phyloP scores from a whole-genome alignment of 1,140 invertebrate species.

The Ceratosolen fusciceps region DNA sequence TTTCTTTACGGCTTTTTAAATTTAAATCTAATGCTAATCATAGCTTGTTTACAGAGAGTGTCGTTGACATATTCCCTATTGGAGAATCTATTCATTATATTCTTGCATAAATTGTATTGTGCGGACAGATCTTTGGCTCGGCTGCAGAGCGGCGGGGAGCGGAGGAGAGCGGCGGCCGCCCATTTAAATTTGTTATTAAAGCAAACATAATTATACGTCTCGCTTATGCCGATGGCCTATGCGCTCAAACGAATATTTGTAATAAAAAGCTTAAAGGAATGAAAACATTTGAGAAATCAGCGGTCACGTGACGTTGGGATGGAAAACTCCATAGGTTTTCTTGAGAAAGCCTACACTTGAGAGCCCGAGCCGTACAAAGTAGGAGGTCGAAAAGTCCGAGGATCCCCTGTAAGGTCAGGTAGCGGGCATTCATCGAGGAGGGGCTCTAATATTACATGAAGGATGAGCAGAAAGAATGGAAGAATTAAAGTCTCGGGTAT shows the following conservation, averaged over 20 bases:
- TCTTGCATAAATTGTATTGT: background rate
- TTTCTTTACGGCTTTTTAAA: background rate
- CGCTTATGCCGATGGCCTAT: background rate
- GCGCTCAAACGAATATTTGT: background rate
- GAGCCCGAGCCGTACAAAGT: too few relatives aligned
- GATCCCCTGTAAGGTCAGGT: background rate
- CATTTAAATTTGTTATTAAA: background rate
- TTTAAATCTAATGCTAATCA: background rate
- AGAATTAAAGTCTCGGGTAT: background rate
- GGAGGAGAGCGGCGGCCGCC: too few relatives aligned
- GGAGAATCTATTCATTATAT: background rate
- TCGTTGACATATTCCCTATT: background rate
- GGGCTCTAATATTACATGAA: background rate
- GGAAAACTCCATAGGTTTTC: background rate
- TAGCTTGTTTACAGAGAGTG: background rate
- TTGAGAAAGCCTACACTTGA: background rate
- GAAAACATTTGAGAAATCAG: background rate
- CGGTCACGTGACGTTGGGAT: background rate
- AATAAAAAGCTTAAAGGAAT: background rate
- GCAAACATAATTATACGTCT: background rate
- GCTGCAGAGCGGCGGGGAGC: too few relatives aligned
- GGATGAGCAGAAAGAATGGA: background rate
- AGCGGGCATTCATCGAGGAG: background rate
- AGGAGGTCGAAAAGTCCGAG: background rate
- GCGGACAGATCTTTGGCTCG: background rate